Percentiles rank a stretch among this genome's conserved stretches.
Conservation (phyloP, 2,888 invertebrate species). For the Nebria brevicollis region DNA sequence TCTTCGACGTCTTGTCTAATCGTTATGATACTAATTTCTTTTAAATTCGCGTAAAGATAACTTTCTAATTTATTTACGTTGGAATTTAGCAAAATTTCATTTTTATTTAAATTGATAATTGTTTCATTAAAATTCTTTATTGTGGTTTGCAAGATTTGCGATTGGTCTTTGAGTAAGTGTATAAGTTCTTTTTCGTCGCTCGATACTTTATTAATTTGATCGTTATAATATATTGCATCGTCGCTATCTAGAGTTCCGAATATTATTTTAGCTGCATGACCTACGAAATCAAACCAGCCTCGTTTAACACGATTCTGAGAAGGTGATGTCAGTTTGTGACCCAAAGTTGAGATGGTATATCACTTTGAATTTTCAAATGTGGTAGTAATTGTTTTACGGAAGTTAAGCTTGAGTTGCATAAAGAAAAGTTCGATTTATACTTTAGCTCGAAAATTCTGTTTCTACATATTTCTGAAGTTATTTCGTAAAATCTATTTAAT, state of each 20-base stretch:
- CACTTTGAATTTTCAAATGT: conserved; percentile 10
- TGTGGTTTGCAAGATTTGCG: conserved; percentile 19
- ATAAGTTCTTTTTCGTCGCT: conserved; percentile 28
- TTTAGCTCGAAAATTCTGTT: not conserved
- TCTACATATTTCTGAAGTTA: conserved; percentile 3
- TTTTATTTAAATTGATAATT: too few species aligned
- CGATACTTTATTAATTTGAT: conserved; percentile 26
- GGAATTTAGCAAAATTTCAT: too few species aligned
- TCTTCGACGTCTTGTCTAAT: too few species aligned
- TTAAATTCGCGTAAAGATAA: too few species aligned
- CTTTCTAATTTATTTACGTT: too few species aligned
- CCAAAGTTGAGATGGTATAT: conserved; percentile 16
- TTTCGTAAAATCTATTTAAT: too few species aligned
- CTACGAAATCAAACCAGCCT: conserved; percentile 34
- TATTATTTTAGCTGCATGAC: conserved; percentile 25
- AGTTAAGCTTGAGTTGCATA: not conserved
- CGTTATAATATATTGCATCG: conserved; percentile 28
- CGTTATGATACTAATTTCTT: too few species aligned
- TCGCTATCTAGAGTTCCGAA: conserved; percentile 26
- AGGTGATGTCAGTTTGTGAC: conserved; percentile 13
- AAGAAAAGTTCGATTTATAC: conserved; percentile 4
- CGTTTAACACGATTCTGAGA: conserved; percentile 5
- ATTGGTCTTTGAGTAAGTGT: conserved; percentile 25
- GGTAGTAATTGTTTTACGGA: conserved; percentile 13
- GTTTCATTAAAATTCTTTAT: not conserved